Evolutionary conservation across 1,140 invertebrate genomes (phyloP).

Genomic region (Neodiprion virginianus): DNA sequence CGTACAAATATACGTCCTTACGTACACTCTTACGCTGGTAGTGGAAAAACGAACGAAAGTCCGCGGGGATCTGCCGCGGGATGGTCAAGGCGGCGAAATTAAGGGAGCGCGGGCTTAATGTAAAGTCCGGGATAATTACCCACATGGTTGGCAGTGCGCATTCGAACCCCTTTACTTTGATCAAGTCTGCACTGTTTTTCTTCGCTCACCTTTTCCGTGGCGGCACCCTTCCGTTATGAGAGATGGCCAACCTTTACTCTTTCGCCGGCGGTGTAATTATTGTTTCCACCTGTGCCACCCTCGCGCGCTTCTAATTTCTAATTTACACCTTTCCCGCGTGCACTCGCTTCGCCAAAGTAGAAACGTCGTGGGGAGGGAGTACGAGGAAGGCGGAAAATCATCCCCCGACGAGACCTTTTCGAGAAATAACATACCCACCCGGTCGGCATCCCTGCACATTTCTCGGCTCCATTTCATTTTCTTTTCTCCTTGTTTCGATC

Average conservation of each 20-base stretch:
- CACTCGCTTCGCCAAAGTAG: too few relatives aligned
- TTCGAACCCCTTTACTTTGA: conserved; percentile 52
- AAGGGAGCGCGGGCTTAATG: conserved; percentile 47
- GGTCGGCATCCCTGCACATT: too few relatives aligned
- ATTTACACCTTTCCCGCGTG: background rate
- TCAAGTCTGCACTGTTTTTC: conserved; percentile 60
- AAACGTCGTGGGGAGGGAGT: too few relatives aligned
- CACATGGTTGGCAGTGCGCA: conserved; percentile 59
- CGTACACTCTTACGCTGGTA: background rate
- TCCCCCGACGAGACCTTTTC: too few relatives aligned
- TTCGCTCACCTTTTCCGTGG: conserved; percentile 55
- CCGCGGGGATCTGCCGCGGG: conserved; percentile 10
- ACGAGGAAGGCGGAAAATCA: too few relatives aligned
- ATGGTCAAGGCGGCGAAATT: conserved; percentile 24
- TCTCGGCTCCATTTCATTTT: background rate
- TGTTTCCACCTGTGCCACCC: background rate
- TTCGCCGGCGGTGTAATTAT: conserved; percentile 4
- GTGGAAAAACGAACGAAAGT: background rate
- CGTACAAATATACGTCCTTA: too few relatives aligned
- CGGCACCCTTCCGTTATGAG: conserved; percentile 20
- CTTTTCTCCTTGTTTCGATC: background rate
- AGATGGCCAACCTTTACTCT: conserved; percentile 1
- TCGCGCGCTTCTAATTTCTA: conserved; percentile 1
- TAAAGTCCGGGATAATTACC: conserved; percentile 61
- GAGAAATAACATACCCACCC: too few relatives aligned